phyloP scores from a whole-genome alignment of 2,797 vertebrate species.

The Xiphophorus birchmanni region DNA sequence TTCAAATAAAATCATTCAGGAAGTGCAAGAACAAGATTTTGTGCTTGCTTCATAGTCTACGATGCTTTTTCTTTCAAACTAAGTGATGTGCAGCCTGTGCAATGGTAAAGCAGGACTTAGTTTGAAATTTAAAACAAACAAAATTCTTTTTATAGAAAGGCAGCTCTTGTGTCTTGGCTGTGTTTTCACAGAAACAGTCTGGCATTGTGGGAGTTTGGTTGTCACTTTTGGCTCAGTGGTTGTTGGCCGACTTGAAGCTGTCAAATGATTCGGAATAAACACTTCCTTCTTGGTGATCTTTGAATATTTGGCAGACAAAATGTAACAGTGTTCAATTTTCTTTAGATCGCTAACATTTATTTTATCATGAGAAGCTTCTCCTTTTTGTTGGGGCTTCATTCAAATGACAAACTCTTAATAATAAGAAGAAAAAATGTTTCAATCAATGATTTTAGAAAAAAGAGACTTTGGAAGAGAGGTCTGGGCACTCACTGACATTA shows the following conservation, averaged over 20 bases:
- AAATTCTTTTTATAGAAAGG: slow-evolving; percentile 21
- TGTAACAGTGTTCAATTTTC: not conserved
- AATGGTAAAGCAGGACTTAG: slow-evolving; percentile 3
- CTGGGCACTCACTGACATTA: not conserved
- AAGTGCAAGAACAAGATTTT: not conserved
- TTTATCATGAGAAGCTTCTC: not conserved
- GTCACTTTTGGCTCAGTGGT: slow-evolving; percentile 27
- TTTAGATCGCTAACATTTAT: not conserved
- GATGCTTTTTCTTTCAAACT: slow-evolving; percentile 12
- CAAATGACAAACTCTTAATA: not conserved
- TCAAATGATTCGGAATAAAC: slow-evolving; percentile 40
- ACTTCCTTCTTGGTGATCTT: slow-evolving; percentile 43
- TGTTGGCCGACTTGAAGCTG: slow-evolving; percentile 33
- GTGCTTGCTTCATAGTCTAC: not conserved
- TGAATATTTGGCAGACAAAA: slow-evolving; percentile 37
- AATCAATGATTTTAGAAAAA: not conserved
- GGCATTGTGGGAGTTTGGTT: slow-evolving; percentile 38
- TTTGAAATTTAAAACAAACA: slow-evolving; percentile 22
- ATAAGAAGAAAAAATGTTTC: not conserved
- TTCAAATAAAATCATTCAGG: not conserved
- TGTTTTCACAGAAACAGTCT: slow-evolving; percentile 25
- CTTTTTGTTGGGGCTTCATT: not conserved
- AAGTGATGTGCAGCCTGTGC: not conserved
- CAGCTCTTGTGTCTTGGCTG: slow-evolving; percentile 24
- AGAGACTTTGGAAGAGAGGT: not conserved